Conservation (phyloP, 1,140 invertebrate species). For the Drosophila neocordata region DNA sequence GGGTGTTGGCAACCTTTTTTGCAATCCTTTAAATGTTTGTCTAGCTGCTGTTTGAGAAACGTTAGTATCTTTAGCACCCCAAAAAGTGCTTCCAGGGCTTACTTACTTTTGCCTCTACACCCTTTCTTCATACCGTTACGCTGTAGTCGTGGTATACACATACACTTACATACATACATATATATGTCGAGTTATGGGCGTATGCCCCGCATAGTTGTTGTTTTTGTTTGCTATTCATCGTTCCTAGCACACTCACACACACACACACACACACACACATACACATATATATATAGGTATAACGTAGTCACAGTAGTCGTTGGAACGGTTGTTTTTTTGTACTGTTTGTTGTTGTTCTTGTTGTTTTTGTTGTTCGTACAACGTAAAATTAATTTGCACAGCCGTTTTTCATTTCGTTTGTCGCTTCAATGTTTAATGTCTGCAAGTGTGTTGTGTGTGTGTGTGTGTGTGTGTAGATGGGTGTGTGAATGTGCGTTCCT, state of each 20-base stretch:
- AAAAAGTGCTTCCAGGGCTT: background rate
- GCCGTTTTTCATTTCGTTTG: constrained; percentile 77
- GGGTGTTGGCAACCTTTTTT: constrained; percentile 43
- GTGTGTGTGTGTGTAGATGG: constrained; percentile 28
- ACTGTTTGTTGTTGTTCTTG: constrained; percentile 43
- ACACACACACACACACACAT: too few relatives aligned
- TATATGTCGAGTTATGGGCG: constrained; percentile 61
- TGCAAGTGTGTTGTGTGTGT: constrained; percentile 29
- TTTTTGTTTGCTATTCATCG: constrained; percentile 59
- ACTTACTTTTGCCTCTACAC: background rate
- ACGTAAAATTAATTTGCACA: constrained; percentile 77
- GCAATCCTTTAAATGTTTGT: constrained; percentile 62
- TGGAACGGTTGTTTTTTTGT: constrained; percentile 35
- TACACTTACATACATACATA: too few relatives aligned
- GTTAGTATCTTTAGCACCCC: constrained; percentile 40
- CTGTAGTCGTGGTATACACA: constrained; percentile 5
- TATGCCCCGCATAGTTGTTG: constrained; percentile 54
- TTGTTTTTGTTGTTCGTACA: constrained; percentile 60
- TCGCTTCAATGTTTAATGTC: constrained; percentile 70
- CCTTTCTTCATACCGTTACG: background rate
- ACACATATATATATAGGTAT: too few relatives aligned
- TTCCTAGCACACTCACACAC: constrained; percentile 20
- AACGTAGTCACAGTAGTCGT: constrained; percentile 40
- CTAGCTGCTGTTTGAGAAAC: constrained; percentile 55
- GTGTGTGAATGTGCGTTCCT: constrained; percentile 59